Evolutionary conservation across 35 echinoderm and acorn worm species (phyloP), one percentile per base, ranked within the genome.

Genomic region (Holothuria glaberrima): DNA sequence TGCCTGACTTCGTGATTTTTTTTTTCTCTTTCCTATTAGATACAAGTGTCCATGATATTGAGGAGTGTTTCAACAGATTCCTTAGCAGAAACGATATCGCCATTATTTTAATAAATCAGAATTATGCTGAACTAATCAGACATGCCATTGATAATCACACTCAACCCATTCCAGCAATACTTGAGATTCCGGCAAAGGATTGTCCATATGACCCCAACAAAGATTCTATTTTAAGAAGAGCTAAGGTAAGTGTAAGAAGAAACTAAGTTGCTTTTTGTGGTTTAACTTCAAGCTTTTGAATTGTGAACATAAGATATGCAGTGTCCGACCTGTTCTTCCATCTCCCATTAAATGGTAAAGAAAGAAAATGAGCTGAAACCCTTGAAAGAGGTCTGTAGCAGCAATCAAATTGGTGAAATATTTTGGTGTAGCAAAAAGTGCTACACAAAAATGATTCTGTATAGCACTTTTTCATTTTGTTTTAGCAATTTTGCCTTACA

Each of bases 21-120:
- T 26, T 12, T 25, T 4, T 67, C 64, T 48, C 36, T 48, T 29
- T 61, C 50, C 57, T 44, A 13, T 52, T 82, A 98, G 96, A 94
- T 26, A 98, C 96, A 26, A 92, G 93, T 73, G 93, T 98, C 9
- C 94, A 92, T 86, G 96, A 98, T 68, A 98, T 98, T 57, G 96
- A 98, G 80, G 96, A 98, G 29, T 70, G 90, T 44, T 98, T 98
- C 78, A 92, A 89, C 45, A 88, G 31, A 30, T 98, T 98, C 83
- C 44, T 94, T 3, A 75, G 26, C 26, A 76, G 96, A 29, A 71
- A 14, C 3, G 96, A 98, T 73, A 94, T 98, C 25, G 96, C 96
- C n/a, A 98, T 98, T 56, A 94, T 98, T 50, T 71, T 98, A 13
- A 98, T 98, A 54, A 98, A 98, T 63, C 96, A 98, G 88, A 98